phyloP scores from a whole-genome alignment of 2,888 invertebrate genomes.

The Athripsodes cinereus region DNA sequence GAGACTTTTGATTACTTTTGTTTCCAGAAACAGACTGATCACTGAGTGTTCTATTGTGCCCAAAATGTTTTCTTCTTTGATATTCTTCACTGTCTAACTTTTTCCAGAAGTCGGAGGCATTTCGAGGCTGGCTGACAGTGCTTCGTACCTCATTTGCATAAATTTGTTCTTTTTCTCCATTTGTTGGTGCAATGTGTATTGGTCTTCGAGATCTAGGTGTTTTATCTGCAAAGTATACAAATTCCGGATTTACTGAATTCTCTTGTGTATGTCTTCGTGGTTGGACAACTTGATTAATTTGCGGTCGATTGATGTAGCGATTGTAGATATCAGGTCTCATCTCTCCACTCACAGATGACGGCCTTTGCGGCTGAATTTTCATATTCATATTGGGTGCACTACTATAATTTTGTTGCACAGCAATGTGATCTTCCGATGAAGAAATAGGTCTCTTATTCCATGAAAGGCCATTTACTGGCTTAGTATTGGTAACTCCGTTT shows the following conservation, averaged over 20 bases:
- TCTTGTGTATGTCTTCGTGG: conserved; percentile 38
- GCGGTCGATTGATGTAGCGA: conserved; percentile 27
- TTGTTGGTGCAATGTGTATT: conserved; percentile 57
- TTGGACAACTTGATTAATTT: conserved; percentile 24
- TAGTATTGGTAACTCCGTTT: conserved; percentile 10
- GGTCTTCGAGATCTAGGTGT: conserved; percentile 67
- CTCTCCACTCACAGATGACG: conserved; percentile 48
- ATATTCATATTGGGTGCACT: conserved; percentile 8
- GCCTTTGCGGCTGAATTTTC: conserved; percentile 39
- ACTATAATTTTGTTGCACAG: conserved; percentile 47
- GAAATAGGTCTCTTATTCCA: conserved; percentile 41
- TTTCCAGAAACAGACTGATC: conserved; percentile 35
- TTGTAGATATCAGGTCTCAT: conserved; percentile 41
- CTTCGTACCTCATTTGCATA: conserved; percentile 50
- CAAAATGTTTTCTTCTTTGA: conserved; percentile 37
- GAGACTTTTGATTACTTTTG: conserved; percentile 3
- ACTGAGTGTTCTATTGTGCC: conserved; percentile 36
- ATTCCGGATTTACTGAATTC: conserved; percentile 43
- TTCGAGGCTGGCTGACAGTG: conserved; percentile 40
- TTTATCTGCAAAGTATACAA: conserved; percentile 65
- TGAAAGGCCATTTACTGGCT: conserved; percentile 9
- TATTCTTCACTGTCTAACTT: conserved; percentile 52
- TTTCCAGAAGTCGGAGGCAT: conserved; percentile 59
- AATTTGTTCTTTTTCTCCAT: conserved; percentile 42
- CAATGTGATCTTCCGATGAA: conserved; percentile 48